These are phyloP conservation scores for Cybosia mesomella DNA, from an alignment of 2,888 invertebrate species.

Conservation along the genomic window DNA sequence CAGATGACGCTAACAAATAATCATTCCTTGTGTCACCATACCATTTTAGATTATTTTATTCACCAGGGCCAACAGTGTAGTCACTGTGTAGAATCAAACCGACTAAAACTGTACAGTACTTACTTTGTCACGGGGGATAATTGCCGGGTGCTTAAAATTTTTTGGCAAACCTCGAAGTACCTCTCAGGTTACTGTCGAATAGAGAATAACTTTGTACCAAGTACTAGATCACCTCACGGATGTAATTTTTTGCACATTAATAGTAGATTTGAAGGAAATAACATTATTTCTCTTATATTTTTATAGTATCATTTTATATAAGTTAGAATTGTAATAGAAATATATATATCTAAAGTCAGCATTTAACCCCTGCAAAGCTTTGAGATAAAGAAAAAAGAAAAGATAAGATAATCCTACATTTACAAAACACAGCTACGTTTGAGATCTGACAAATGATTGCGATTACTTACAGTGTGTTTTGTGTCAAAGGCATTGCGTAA, in stretches of 20 bases:
- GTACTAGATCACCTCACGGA: neutral
- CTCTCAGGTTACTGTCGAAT: too few species aligned
- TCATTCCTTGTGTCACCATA: too few species aligned
- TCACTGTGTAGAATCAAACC: too few species aligned
- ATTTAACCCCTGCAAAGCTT: constrained; percentile 36
- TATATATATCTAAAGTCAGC: constrained; percentile 18
- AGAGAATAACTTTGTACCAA: too few species aligned
- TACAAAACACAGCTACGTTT: constrained; percentile 26
- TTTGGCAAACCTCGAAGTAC: too few species aligned
- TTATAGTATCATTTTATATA: neutral
- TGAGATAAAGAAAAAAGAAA: constrained; percentile 48
- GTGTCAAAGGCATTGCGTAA: constrained; percentile 44
- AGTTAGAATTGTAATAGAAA: neutral
- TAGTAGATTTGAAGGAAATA: neutral
- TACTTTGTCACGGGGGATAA: too few species aligned
- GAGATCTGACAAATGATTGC: constrained; percentile 64
- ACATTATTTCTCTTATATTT: neutral
- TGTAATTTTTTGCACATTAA: neutral
- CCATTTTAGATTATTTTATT: too few species aligned
- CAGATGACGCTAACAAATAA: too few species aligned
- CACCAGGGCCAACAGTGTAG: too few species aligned
- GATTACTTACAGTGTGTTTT: constrained; percentile 63
- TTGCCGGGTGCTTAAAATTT: too few species aligned
- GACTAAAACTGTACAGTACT: too few species aligned
- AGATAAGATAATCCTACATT: constrained; percentile 61